Conservation (phyloP, 2,113 vertebrate species). For the Harpagus bidentatus region DNA sequence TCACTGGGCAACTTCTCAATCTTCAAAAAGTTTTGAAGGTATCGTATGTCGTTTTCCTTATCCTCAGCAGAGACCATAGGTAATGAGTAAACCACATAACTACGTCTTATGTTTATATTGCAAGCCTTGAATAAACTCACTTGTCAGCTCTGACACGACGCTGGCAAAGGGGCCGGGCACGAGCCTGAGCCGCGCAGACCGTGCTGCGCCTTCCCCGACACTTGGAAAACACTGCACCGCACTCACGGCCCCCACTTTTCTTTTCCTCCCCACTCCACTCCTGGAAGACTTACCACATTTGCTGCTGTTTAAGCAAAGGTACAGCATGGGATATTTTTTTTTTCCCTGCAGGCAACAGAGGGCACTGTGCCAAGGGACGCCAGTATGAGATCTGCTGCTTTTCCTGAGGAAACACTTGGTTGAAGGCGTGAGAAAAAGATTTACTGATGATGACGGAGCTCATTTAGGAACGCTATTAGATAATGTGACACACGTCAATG, state of each 20-base stretch:
- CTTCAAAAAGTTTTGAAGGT: background rate
- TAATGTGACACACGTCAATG: background rate
- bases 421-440: background rate
- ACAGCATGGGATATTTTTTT: background rate
- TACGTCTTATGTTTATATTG: background rate
- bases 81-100: background rate
- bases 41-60: background rate
- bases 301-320: background rate
- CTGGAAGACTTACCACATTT: background rate
- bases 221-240: fast-evolving
- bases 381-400: background rate
- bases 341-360: background rate
- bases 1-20: fast-evolving
- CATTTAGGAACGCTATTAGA: background rate
- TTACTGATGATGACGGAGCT: background rate
- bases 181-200: fast-evolving
- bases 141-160: background rate
- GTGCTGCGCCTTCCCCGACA: fast-evolving
- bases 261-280: fast-evolving
- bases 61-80: background rate
- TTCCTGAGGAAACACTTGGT: background rate
- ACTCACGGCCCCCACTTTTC: background rate
- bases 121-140: constrained; percentile 6
- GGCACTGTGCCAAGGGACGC: constrained; percentile 3
- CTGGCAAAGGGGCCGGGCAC: fast-evolving